Evolutionary conservation across 2,113 vertebrate genomes (phyloP), one percentile per base, ranked within the genome.

Genomic region (Sorex araneus): DNA sequence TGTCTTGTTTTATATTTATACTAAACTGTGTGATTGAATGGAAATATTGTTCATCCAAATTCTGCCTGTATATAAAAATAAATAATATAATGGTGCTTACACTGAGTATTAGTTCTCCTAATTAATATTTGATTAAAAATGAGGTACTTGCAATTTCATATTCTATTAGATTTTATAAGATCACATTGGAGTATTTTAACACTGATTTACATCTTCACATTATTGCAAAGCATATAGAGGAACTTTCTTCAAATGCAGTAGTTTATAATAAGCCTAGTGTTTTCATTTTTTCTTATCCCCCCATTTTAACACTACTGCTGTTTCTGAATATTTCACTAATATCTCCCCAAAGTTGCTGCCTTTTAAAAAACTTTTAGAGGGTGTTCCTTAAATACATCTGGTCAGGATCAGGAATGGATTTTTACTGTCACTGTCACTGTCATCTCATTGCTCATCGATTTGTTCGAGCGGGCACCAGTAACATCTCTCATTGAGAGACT

Each of bases 1-100:
- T 98, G 97, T 97, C 97, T 98, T 98, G 97, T 97, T 98, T 98
- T 98, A 97, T 98, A 97, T 98, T 98, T 98, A 97, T 98, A 98
- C 97, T 98, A 97, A 98, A 97, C 97, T 97, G 96, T 95, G 91
- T 92, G 96, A 97, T 96, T 96, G 97, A 97, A 97, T 97, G 97
- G 97, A 97, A 98, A 98, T 97, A 97, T 97, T 97, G 97, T 98
- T 98, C 97, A 94, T 97, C 97, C 96, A 95, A 97, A 98, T 98
- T 98, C 96, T 97, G 94, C 90, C 92, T 96, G 93, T 97, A 97
- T 97, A 96, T 95, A 94, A 94, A 94, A 92, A 89, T 92, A 95
- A 92, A 97, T 70, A 95, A 70, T 95, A 93, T 93, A 85, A 16
- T 85, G 80, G 57, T 90, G 23, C 91, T 93, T 87, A 95, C 92